phyloP scores from a whole-genome alignment of 2,113 vertebrate genomes.

The Channa maculata region DNA sequence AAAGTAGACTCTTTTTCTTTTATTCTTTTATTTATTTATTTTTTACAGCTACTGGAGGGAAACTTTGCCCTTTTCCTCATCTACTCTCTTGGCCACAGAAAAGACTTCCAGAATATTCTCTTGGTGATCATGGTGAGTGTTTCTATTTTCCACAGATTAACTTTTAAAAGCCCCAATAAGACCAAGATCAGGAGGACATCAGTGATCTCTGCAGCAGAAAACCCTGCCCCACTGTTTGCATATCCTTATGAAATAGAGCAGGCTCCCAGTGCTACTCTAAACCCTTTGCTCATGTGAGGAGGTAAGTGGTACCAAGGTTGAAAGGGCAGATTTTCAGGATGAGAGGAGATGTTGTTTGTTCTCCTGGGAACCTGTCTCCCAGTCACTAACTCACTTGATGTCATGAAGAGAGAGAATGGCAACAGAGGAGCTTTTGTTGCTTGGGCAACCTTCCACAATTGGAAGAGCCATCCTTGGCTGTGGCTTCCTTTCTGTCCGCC shows the following conservation, averaged over 20 bases:
- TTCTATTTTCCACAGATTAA: background rate
- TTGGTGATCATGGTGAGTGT: conserved; percentile 93
- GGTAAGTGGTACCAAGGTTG: conserved; percentile 14
- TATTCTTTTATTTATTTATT: background rate
- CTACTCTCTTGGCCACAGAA: conserved; percentile 91
- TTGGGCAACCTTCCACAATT: conserved; percentile 30
- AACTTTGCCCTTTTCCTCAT: conserved; percentile 97
- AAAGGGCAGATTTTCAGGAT: conserved; percentile 57
- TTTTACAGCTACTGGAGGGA: conserved; percentile 90
- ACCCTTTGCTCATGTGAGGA: background rate
- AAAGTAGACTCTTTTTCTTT: conserved; percentile 5
- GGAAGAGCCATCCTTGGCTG: conserved; percentile 13
- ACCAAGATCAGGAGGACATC: background rate
- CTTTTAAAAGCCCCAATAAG: conserved; percentile 5
- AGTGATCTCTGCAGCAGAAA: background rate
- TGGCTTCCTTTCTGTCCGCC: background rate
- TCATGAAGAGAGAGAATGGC: conserved; percentile 26
- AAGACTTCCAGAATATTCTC: conserved; percentile 94
- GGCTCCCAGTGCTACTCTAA: background rate
- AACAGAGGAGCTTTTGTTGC: conserved; percentile 63
- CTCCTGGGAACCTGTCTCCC: conserved; percentile 46
- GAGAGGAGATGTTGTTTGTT: conserved; percentile 57
- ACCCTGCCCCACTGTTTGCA: background rate
- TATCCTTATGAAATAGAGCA: background rate
- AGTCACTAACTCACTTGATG: conserved; percentile 5